These are phyloP conservation scores for Drosophila rellima DNA, from an alignment of 2,888 invertebrate species.

Conservation along the genomic window DNA sequence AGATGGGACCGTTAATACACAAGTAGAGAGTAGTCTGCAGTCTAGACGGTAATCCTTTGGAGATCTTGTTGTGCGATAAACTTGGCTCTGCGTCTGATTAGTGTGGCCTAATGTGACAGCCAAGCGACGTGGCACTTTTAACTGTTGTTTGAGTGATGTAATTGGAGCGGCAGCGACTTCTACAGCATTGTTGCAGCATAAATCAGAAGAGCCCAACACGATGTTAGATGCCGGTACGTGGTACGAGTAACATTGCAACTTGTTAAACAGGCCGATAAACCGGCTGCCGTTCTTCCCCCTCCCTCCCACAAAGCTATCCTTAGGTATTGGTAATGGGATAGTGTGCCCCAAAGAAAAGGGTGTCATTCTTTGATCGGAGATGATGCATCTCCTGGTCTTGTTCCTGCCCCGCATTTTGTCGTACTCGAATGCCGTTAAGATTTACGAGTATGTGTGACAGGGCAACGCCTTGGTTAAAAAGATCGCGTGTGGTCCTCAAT, in stretches of 20 bases:
- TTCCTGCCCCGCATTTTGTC: constrained; percentile 41
- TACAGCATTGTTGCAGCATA: constrained; percentile 58
- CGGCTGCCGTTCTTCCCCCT: constrained; percentile 21
- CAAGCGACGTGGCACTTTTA: constrained; percentile 68
- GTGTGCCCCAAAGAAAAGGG: constrained; percentile 29
- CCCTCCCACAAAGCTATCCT: constrained; percentile 45
- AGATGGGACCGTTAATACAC: constrained; percentile 61
- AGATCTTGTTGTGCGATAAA: constrained; percentile 76
- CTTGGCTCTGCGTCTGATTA: constrained; percentile 74
- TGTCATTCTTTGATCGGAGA: constrained; percentile 61
- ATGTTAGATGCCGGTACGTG: constrained; percentile 56
- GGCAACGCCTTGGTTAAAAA: constrained; percentile 48
- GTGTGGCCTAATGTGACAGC: constrained; percentile 76
- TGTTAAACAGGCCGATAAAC: constrained; percentile 56
- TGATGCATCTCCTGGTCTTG: constrained; percentile 43
- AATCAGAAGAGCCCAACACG: constrained; percentile 58
- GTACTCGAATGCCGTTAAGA: constrained; percentile 59
- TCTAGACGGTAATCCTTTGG: constrained; percentile 69
- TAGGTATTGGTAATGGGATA: constrained; percentile 62
- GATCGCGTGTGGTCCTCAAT: constrained; percentile 66
- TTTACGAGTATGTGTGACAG: constrained; percentile 61
- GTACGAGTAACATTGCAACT: constrained; percentile 38
- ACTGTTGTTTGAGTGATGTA: constrained; percentile 75
- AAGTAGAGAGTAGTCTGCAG: constrained; percentile 14
- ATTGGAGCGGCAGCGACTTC: constrained; percentile 63